A percentile compares a stretch with the other conserved stretches of the same genome.
Evolutionary conservation across 2,888 invertebrate genomes (phyloP).

Genomic region (Synanthedon formicaeformis): DNA sequence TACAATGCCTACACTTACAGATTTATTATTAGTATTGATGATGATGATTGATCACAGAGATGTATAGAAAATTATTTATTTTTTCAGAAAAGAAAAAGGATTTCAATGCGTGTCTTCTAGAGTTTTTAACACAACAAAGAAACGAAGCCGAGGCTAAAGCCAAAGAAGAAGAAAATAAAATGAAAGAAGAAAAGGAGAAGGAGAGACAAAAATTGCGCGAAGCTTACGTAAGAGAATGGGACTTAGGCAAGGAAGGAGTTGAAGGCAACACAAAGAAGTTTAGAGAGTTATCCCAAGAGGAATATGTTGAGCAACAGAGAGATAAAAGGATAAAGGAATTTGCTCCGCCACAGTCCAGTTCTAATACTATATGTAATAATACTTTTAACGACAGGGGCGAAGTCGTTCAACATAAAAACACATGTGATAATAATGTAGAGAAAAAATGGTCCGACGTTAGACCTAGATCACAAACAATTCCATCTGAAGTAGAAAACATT

Average conservation of each 20-base stretch:
- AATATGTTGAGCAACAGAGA: constrained; percentile 82
- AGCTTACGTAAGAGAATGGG: constrained; percentile 77
- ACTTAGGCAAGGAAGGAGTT: constrained; percentile 76
- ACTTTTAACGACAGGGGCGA: constrained; percentile 43
- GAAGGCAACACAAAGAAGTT: constrained; percentile 54
- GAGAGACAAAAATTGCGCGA: constrained; percentile 63
- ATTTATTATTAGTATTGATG: no score
- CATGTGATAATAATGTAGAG: constrained; percentile 4
- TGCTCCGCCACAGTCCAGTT: constrained; percentile 72
- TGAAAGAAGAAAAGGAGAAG: constrained; percentile 54
- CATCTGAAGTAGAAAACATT: constrained; percentile 28
- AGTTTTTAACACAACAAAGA: constrained; percentile 60
- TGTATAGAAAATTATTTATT: constrained; percentile 2
- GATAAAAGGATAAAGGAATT: constrained; percentile 80
- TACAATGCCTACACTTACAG: no score
- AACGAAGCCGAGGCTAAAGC: constrained; percentile 56
- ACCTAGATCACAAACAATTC: constrained; percentile 27
- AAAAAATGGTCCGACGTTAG: constrained; percentile 54
- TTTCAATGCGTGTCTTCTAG: constrained; percentile 45
- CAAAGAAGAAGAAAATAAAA: constrained; percentile 44
- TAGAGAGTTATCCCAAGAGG: constrained; percentile 77
- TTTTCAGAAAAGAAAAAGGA: constrained; percentile 51
- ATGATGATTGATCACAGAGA: no score
- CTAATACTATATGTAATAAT: constrained; percentile 20
- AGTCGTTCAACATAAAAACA: constrained; percentile 15